A percentile compares a stretch with the other conserved stretches of the same genome.
Conservation (phyloP, 2,113 vertebrate species). For the Psittacus erithacus region DNA sequence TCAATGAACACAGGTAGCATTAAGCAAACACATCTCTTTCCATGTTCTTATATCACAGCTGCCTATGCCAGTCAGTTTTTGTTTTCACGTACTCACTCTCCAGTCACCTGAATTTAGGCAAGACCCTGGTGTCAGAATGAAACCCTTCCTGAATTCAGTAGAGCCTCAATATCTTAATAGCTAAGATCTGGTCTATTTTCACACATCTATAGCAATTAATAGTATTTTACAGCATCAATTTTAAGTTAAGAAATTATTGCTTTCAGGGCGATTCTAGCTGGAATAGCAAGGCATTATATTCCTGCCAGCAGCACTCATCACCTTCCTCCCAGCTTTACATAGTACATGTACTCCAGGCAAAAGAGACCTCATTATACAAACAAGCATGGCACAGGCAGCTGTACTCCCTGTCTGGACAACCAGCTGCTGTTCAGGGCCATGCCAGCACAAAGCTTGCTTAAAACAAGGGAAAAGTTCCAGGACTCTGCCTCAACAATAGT, state of each 20-base stretch:
- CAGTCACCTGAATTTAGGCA: neutral
- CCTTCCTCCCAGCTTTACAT: neutral
- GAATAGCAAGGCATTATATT: constrained; percentile 6
- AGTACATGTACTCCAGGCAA: neutral
- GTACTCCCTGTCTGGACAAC: neutral
- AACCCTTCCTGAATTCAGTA: neutral
- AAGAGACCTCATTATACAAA: constrained; percentile 5
- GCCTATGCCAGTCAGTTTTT: neutral
- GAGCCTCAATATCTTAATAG: neutral
- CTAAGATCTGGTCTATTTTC: neutral
- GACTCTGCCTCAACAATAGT: neutral
- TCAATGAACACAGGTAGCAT: neutral
- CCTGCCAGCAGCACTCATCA: constrained; percentile 35
- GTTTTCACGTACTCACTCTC: neutral
- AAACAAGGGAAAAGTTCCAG: neutral
- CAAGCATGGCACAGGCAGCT: neutral
- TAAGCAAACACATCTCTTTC: neutral
- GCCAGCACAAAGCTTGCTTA: neutral
- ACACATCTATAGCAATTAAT: neutral
- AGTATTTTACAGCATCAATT: neutral
- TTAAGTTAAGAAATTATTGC: neutral
- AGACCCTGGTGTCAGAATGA: neutral
- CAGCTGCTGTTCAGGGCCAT: neutral
- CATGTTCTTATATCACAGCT: neutral
- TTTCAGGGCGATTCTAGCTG: constrained; percentile 13